These are phyloP conservation scores for Pseudochaenichthys georgianus DNA, from an alignment of 2,797 vertebrate genomes.

Conservation along the genomic window DNA sequence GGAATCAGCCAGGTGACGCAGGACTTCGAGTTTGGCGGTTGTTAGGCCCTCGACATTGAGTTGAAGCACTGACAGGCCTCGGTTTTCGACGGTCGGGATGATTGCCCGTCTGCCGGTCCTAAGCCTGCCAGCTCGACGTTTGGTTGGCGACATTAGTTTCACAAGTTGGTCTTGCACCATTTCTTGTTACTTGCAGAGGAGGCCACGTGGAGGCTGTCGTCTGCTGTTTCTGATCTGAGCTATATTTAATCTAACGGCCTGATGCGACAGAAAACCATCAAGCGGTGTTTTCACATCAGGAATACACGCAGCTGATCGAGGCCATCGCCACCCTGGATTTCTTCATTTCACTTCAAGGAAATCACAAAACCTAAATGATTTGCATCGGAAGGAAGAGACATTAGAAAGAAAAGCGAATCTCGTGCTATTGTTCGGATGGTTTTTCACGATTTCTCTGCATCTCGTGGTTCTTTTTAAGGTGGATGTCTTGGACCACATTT, in stretches of 20 bases:
- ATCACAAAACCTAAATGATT: slow-evolving; percentile 38
- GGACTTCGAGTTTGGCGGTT: no score
- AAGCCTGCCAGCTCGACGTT: no score
- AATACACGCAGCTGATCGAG: slow-evolving; percentile 26
- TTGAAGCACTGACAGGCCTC: no score
- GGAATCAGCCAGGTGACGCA: no score
- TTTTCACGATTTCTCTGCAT: slow-evolving; percentile 40
- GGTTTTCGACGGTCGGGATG: no score
- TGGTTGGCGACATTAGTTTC: no score
- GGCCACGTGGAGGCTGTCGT: no score
- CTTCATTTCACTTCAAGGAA: slow-evolving; percentile 24
- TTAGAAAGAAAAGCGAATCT: slow-evolving; percentile 21
- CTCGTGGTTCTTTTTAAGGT: slow-evolving; percentile 36
- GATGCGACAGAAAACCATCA: neutral
- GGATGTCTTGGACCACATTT: slow-evolving; percentile 54
- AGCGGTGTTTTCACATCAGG: neutral
- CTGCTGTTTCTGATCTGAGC: neutral
- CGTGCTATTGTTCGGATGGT: slow-evolving; percentile 16
- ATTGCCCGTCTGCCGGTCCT: no score
- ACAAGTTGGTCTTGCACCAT: no score
- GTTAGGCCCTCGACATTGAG: no score
- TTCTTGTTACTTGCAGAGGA: no score
- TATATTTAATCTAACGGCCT: neutral
- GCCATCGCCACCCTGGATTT: slow-evolving; percentile 21
- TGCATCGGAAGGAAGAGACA: slow-evolving; percentile 35